Conservation (phyloP, 2,888 invertebrate species). For the Cryptus viduatorius region DNA sequence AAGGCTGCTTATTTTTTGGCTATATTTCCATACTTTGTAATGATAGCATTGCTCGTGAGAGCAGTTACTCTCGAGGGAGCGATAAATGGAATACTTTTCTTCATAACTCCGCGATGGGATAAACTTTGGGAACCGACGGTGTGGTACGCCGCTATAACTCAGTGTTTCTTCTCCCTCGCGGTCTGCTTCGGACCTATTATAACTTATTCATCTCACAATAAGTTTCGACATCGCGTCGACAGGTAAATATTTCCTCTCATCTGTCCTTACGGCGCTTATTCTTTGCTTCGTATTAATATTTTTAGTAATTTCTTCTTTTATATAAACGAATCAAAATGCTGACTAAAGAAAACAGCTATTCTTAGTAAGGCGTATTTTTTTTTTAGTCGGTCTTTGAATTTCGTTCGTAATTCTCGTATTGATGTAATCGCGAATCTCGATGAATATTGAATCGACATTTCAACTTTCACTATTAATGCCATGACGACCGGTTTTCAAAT, state of each 20-base stretch:
- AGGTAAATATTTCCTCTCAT: conserved; percentile 82
- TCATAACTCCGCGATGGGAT: conserved; percentile 89
- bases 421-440: neutral
- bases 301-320: neutral
- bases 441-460: neutral
- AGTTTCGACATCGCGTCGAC: conserved; percentile 87
- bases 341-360: too few species aligned
- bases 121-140: conserved; percentile 87
- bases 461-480: neutral
- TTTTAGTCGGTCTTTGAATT: too few species aligned
- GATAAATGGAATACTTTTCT: conserved; percentile 87
- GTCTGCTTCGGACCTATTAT: conserved; percentile 88
- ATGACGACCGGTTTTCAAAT: conserved; percentile 10
- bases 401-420: conserved; percentile 2
- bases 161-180: conserved; percentile 88
- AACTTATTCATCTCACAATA: conserved; percentile 88
- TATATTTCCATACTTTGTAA: conserved; percentile 88
- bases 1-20: conserved; percentile 91
- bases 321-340: too few species aligned
- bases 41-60: conserved; percentile 87
- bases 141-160: conserved; percentile 89
- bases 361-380: too few species aligned
- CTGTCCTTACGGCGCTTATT: conserved; percentile 34
- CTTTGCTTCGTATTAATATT: neutral
- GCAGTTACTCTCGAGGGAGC: conserved; percentile 88